phyloP scores from a whole-genome alignment of 2,888 invertebrate genomes.

The Napeogenes sylphis region DNA sequence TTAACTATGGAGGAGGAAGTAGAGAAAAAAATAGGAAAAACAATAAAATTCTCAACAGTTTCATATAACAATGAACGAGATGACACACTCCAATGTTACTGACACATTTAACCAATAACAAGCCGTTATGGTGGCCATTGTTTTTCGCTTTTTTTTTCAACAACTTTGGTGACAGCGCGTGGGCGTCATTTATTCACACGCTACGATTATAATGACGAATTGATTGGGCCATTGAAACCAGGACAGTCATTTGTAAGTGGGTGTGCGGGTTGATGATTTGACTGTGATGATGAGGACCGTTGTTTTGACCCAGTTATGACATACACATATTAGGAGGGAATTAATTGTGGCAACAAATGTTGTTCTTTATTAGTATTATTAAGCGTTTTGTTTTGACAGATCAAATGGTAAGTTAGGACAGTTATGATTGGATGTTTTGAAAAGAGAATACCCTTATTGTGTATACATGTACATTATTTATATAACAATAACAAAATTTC shows the following conservation, averaged over 20 bases:
- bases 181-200: conserved; percentile 64
- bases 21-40: neutral
- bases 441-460: too few species aligned
- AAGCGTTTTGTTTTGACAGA: too few species aligned
- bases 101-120: conserved; percentile 5
- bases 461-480: too few species aligned
- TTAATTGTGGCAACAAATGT: neutral
- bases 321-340: neutral
- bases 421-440: too few species aligned
- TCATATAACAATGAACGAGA: conserved; percentile 1
- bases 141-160: conserved; percentile 62
- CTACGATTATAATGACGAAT: conserved; percentile 69
- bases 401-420: too few species aligned
- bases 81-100: neutral
- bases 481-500: too few species aligned
- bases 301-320: conserved; percentile 52
- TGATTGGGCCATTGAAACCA: conserved; percentile 65
- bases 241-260: conserved; percentile 61
- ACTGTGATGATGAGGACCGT: conserved; percentile 53
- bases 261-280: conserved; percentile 65
- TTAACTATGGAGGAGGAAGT: too few species aligned
- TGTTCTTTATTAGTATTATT: neutral
- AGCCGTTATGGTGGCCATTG: conserved; percentile 66
- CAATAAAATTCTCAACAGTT: conserved; percentile 1
- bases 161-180: conserved; percentile 54